These are phyloP conservation scores for Girardinichthys multiradiatus DNA, from an alignment of 2,113 vertebrate species.

Conservation along the genomic window DNA sequence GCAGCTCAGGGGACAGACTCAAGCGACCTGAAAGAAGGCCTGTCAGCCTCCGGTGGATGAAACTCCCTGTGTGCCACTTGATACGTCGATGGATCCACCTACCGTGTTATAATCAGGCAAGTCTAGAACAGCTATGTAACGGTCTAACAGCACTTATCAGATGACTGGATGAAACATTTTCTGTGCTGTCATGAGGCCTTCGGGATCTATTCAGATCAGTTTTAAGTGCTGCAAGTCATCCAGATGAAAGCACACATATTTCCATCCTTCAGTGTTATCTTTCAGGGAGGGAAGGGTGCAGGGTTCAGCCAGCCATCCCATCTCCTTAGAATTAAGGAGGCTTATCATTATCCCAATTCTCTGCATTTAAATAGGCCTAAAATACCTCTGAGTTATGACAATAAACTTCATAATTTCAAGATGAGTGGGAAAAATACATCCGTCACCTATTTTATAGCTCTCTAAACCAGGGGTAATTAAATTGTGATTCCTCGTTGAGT, in stretches of 20 bases:
- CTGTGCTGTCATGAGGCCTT: slow-evolving; percentile 16
- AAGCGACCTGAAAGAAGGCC: slow-evolving; percentile 15
- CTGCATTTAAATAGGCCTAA: too few species aligned
- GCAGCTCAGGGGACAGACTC: slow-evolving; percentile 26
- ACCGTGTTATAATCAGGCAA: slow-evolving; percentile 18
- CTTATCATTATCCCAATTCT: background rate
- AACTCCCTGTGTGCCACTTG: slow-evolving; percentile 52
- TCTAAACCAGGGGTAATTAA: background rate
- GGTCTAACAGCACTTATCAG: slow-evolving; percentile 13
- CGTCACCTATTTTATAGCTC: background rate
- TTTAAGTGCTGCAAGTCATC: slow-evolving; percentile 24
- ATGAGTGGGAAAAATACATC: too few species aligned
- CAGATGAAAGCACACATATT: background rate
- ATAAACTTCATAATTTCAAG: too few species aligned
- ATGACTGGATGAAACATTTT: slow-evolving; percentile 1
- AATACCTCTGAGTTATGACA: background rate
- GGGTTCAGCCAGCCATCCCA: slow-evolving; percentile 8
- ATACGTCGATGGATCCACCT: slow-evolving; percentile 44
- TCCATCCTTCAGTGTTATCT: slow-evolving; percentile 11
- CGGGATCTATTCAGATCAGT: background rate
- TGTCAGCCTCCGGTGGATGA: slow-evolving; percentile 25
- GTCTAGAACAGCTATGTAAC: slow-evolving; percentile 5
- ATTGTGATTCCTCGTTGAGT: background rate
- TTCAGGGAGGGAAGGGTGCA: slow-evolving; percentile 21
- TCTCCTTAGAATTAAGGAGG: background rate